Base-by-base conservation (phyloP, 1,140 invertebrate genomes). In the Pogonomyrmex californicus region DNA sequence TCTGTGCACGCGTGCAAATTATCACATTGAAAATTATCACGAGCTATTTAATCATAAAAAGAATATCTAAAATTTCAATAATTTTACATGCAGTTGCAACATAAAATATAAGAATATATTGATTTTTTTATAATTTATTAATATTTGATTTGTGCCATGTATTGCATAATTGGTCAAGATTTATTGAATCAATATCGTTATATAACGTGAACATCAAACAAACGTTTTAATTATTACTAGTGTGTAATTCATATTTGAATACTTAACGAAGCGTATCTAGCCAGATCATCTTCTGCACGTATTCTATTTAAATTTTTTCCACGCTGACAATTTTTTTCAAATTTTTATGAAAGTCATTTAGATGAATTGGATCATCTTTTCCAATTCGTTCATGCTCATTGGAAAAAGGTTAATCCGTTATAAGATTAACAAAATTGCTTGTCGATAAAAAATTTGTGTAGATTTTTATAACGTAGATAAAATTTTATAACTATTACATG, bases 401-500 rank as follows among this genome's bases (percentile, higher is more conserved):
- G 38, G 36, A 66, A 66, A 65, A 38, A 66, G n/a, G 17, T 44
- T 76, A 77, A 77, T 77, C 75, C 58, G 41, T 79, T 66, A 79
- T 30, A 44, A 44, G 62, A 54, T 79, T 79, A 79, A 79, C 44
- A n/a, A 79, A 79, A 66, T 79, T 68, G 60, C 23, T 30, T 17
- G 47, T 41, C 36, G 47, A 79, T 79, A 62, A 79, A 68, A 68
- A 41, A 68, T 41, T 66, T 30, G 12, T 54, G 7, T 10, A 54
- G 47, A 79, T 30, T 56, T 78, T 56, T 79, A 30, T 4, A 44
- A 41, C 36, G 12, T 44, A 51, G 36, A 79, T 79, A 17, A 79
- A 68, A 68, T 56, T 68, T 23, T 54, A 49, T 49, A 78, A 63
- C 30, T 77, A 33, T 10, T 58, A 49, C 14, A 54, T 9, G 7